phyloP scores from a whole-genome alignment of 2,888 invertebrate genomes.

The Yponomeuta evonymella region DNA sequence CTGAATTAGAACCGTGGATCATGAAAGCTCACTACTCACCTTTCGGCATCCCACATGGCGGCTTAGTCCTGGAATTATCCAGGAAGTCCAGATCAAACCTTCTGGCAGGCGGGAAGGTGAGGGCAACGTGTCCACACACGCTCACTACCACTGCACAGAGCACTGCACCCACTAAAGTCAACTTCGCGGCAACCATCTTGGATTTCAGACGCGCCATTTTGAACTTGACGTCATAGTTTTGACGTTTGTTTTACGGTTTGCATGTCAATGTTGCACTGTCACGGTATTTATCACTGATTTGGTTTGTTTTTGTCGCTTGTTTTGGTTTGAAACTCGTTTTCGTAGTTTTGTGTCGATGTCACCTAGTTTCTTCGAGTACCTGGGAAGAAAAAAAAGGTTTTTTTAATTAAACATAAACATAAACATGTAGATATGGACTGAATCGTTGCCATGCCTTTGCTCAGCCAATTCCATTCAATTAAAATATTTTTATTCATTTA shows the following conservation, averaged over 20 bases:
- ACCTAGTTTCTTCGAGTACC: neutral
- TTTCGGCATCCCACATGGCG: constrained; percentile 97
- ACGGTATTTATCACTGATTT: neutral
- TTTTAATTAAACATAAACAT: too few relatives aligned
- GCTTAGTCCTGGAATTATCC: constrained; percentile 91
- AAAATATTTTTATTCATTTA: too few relatives aligned
- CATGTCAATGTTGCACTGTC: neutral
- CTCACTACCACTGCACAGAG: constrained; percentile 34
- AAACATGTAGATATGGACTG: too few relatives aligned
- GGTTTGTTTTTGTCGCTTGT: neutral
- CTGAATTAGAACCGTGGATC: too few relatives aligned
- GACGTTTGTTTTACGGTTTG: constrained; percentile 19
- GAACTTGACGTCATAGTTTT: constrained; percentile 21
- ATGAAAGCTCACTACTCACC: constrained; percentile 72
- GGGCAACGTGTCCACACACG: constrained; percentile 83
- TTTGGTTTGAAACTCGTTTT: neutral
- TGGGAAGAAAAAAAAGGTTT: neutral
- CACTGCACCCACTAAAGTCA: constrained; percentile 44
- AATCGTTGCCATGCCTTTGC: too few relatives aligned
- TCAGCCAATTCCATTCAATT: too few relatives aligned
- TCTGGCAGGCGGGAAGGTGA: constrained; percentile 93
- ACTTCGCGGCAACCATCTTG: constrained; percentile 23
- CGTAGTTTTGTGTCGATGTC: neutral
- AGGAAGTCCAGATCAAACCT: constrained; percentile 93
- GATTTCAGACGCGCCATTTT: constrained; percentile 11